A percentile compares a stretch with the other conserved stretches of the same genome.
These are phyloP conservation scores for Malurus splendens DNA, from an alignment of 2,797 vertebrate genomes.

Conservation along the genomic window DNA sequence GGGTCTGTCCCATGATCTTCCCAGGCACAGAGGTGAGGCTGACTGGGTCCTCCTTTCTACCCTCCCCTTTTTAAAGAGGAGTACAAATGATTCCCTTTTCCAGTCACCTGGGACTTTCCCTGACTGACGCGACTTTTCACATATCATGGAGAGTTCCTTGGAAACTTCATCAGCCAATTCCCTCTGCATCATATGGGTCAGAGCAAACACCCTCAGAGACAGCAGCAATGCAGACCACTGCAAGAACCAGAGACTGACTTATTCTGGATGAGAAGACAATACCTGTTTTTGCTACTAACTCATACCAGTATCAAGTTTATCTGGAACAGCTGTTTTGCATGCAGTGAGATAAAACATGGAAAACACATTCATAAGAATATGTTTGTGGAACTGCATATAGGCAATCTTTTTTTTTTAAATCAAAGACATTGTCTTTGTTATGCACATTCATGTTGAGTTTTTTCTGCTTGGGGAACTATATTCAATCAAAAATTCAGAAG, in stretches of 20 bases:
- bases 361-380: background rate
- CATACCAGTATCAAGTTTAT: background rate
- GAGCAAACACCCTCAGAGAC: background rate
- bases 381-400: background rate
- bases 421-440: background rate
- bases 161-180: background rate
- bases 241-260: background rate
- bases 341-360: background rate
- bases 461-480: conserved; percentile 19
- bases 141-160: background rate
- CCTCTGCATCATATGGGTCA: background rate
- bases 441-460: background rate
- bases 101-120: background rate
- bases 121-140: background rate
- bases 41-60: background rate
- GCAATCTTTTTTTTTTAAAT: background rate
- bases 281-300: background rate
- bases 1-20: background rate
- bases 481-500: conserved; percentile 28
- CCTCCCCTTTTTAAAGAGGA: background rate
- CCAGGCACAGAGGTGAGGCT: background rate
- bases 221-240: rapidly evolving
- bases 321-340: background rate
- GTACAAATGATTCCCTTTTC: background rate
- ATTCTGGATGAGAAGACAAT: background rate